Evolutionary conservation across 2,113 vertebrate genomes (phyloP).

Genomic region (Nanorana parkeri): DNA sequence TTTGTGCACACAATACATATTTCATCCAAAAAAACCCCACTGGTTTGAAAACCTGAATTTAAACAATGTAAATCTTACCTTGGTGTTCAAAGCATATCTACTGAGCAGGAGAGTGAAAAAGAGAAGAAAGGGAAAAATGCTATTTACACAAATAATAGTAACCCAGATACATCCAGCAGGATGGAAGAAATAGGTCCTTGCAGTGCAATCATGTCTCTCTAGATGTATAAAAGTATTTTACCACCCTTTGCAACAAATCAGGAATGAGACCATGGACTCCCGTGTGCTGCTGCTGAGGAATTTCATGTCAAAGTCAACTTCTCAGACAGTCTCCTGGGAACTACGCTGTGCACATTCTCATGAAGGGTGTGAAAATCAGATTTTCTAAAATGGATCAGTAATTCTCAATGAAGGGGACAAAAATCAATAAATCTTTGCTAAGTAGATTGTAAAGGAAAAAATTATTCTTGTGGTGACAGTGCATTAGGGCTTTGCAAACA

Average conservation of each 20-base stretch:
- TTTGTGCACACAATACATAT: constrained; percentile 70
- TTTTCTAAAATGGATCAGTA: constrained; percentile 99
- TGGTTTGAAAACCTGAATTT: constrained; percentile 71
- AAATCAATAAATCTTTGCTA: constrained; percentile 99
- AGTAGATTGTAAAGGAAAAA: constrained; percentile 98
- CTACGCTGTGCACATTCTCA: constrained; percentile 83
- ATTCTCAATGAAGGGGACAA: constrained; percentile 95
- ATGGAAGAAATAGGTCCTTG: constrained; percentile 75
- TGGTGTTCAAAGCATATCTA: constrained; percentile 69
- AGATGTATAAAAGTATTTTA: constrained; percentile 81
- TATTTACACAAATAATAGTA: constrained; percentile 78
- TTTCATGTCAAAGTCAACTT: constrained; percentile 91
- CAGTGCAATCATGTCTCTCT: constrained; percentile 77
- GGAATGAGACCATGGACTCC: constrained; percentile 73
- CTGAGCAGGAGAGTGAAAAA: constrained; percentile 58
- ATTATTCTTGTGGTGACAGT: constrained; percentile 91
- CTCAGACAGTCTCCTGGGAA: constrained; percentile 81
- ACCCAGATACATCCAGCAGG: constrained; percentile 69
- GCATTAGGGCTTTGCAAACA: constrained; percentile 94
- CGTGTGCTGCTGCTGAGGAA: constrained; percentile 70
- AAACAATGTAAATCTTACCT: constrained; percentile 81
- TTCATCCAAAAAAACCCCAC: constrained; percentile 61
- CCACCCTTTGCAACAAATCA: constrained; percentile 78
- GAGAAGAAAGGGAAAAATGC: constrained; percentile 64
- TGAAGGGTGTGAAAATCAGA: constrained; percentile 99